A percentile compares a stretch with the other conserved stretches of the same genome.
These are phyloP conservation scores for Eremobia ochroleuca DNA, from an alignment of 2,888 invertebrate genomes.

Conservation along the genomic window DNA sequence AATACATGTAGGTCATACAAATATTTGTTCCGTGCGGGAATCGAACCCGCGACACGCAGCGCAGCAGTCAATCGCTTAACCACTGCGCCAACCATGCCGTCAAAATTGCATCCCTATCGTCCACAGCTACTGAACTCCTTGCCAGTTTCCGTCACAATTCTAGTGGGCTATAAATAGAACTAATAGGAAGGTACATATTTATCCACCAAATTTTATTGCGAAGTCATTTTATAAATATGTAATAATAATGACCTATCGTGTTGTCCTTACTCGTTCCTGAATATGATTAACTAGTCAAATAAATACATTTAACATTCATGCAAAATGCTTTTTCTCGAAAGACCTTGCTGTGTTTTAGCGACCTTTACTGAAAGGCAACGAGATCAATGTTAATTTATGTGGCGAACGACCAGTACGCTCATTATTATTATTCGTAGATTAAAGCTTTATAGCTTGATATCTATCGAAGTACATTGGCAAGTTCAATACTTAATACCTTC, in stretches of 20 bases:
- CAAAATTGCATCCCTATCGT: conserved; percentile 90
- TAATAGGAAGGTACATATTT: not conserved
- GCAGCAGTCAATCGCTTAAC: too few species aligned
- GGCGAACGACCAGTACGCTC: conserved; percentile 38
- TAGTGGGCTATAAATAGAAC: not conserved
- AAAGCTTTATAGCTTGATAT: conserved; percentile 50
- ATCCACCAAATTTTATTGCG: conserved; percentile 2
- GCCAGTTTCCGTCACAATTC: not conserved
- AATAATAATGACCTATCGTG: conserved; percentile 2
- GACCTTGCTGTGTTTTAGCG: conserved; percentile 69
- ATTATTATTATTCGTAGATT: conserved; percentile 59
- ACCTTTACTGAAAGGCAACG: conserved; percentile 73
- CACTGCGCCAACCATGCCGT: too few species aligned
- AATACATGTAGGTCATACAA: too few species aligned
- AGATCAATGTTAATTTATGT: conserved; percentile 62
- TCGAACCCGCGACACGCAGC: too few species aligned
- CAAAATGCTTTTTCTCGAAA: conserved; percentile 67
- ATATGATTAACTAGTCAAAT: conserved; percentile 74
- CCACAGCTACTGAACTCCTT: conserved; percentile 85
- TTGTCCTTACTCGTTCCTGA: conserved; percentile 41
- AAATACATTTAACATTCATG: conserved; percentile 56
- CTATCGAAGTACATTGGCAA: conserved; percentile 55
- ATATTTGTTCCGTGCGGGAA: too few species aligned
- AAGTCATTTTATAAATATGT: not conserved
- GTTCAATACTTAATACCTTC: conserved; percentile 69